Conservation (phyloP, 2,888 invertebrate genomes). For the Oscheius sp. region DNA sequence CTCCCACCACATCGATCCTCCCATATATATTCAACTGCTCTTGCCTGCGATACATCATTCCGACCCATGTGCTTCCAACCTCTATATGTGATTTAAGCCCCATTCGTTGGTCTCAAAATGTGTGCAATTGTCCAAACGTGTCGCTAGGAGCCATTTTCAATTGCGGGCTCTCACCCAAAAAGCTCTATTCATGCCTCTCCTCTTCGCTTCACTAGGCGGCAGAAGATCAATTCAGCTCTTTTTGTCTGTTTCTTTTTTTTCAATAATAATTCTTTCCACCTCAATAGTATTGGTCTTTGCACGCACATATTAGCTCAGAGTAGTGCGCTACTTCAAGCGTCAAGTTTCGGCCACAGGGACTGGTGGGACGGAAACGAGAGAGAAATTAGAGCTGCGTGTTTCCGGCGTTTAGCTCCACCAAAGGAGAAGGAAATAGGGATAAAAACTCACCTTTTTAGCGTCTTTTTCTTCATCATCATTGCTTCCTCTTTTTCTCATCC, state of each 20-base stretch:
- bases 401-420: slow-evolving; percentile 19
- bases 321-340: slow-evolving; percentile 7
- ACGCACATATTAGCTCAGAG: neutral
- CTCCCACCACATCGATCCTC: slow-evolving; percentile 17
- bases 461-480: neutral
- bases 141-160: slow-evolving; percentile 13
- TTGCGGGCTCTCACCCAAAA: neutral
- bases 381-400: slow-evolving; percentile 21
- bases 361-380: neutral
- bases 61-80: slow-evolving; percentile 20
- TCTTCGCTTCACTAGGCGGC: too few relatives aligned
- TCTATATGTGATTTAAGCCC: slow-evolving; percentile 22
- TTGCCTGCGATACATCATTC: slow-evolving; percentile 33
- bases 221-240: too few relatives aligned
- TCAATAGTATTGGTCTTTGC: neutral
- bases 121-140: slow-evolving; percentile 25
- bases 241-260: too few relatives aligned
- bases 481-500: slow-evolving; percentile 2
- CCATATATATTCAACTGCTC: slow-evolving; percentile 37
- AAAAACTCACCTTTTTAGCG: neutral
- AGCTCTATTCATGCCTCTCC: too few relatives aligned
- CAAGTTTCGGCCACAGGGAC: slow-evolving; percentile 9
- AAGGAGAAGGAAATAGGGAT: neutral
- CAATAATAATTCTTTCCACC: neutral
- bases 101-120: slow-evolving; percentile 5